Base-by-base conservation (phyloP, 2,797 vertebrate genomes). In the Martes flavigula region DNA sequence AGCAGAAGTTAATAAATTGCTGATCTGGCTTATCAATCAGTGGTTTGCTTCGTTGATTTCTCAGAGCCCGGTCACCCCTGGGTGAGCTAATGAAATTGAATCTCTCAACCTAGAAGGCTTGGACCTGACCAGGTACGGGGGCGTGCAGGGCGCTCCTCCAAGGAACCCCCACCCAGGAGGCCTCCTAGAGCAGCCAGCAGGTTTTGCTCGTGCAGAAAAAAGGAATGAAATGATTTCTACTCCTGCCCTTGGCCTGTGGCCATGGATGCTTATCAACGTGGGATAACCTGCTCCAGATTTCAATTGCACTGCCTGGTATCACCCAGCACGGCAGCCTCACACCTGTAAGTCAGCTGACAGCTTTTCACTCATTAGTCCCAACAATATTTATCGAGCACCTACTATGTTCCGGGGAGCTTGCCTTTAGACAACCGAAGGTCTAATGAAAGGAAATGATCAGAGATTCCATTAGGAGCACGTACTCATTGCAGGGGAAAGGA, bases 21-120 rank as follows among this genome's bases (percentile, higher is more conserved):
- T 48, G 81, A 93, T 96, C 97, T 97, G 78, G 87, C 90, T 93
- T 94, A 95, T 97, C 97, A 96, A 83, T 97, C 97, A 95, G 96
- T 72, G 56, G 81, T 48, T 96, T 64, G 90, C 95, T 93, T 97
- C 93, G 97, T 96, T 97, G 97, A 92, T 70, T 96, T 97, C 96
- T 90, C 96, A 92, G 96, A 94, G 95, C 72, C 96, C 38, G 81
- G 96, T 97, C 96, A 97, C 95, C 90, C 97, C 94, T 91, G 93
- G 85, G 92, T 97, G 92, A 98, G 91, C 95, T 98, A 97, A 97
- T 97, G 96, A 98, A 97, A 97, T 93, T 13, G 32, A 97, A 96
- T 96, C 95, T 96, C 92, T 98, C 85, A 86, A 91, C 93, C 96
- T 95, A 60, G 90, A 96, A 98, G 87, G 25, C 75, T 97, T 90